Evolutionary conservation across 1,140 invertebrate genomes (phyloP), one percentile per base, ranked within the genome.

Genomic region (Cylas formicarius): DNA sequence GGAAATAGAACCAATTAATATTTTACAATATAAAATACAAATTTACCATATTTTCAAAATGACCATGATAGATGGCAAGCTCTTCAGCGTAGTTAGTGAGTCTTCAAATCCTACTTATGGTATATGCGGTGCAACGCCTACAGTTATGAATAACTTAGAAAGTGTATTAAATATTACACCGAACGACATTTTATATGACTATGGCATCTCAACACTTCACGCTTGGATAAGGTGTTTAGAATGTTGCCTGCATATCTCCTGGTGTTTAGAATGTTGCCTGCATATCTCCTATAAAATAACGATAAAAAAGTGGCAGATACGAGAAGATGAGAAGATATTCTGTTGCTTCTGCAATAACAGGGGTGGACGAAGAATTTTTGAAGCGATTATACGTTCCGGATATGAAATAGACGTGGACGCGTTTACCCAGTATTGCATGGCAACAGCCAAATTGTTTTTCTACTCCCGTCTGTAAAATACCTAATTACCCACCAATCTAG

Each of bases 61-160:
- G 16, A 67, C 61, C 11, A 66, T 68, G 61, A n/a, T 70, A 14
- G 64, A 70, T 45, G 61, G 54, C 6, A 69, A 71, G 57, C 58
- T 67, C n/a, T 63, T 57, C 32, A 66, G 68, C 46, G 43, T 62
- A 21, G 60, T 62, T 8, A 39, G 28, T 2, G 66, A 58, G 21
- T 55, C 33, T 36, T 69, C 65, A 13, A 54, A 64, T 8, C 50
- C 45, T 32, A 51, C 56, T n/a, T 71, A 66, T 44, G 65, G 61
- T 41, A 59, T 67, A 22, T 67, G 63, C 47, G 45, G 46, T 18
- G 33, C 37, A n/a, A 62, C 55, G 18, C 60, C 58, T 2, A n/a
- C n/a, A n/a, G n/a, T n/a, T n/a, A n/a, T n/a, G n/a, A n/a, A n/a
- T n/a, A n/a, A n/a, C n/a, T n/a, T n/a, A n/a, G n/a, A n/a, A n/a